phyloP scores from a whole-genome alignment of 2,797 vertebrate species.

The Uromys caudimaculatus region DNA sequence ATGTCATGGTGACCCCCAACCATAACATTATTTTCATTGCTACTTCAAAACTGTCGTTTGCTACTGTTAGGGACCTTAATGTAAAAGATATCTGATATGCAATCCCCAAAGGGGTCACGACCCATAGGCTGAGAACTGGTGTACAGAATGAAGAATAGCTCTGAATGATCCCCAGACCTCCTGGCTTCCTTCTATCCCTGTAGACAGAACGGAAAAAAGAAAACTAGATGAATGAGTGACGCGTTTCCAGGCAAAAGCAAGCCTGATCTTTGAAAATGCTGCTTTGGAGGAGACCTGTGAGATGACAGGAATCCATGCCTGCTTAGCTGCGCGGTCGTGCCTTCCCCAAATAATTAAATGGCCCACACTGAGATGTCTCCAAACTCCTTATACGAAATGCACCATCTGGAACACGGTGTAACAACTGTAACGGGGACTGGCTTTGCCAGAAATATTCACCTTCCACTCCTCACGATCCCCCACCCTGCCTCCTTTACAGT shows the following conservation, averaged over 20 bases:
- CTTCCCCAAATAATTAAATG: conserved; percentile 53
- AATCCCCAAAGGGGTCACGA: not conserved
- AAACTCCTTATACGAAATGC: not conserved
- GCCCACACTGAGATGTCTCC: conserved; percentile 31
- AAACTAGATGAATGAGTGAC: not conserved
- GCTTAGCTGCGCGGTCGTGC: not conserved
- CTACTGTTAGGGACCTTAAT: not conserved
- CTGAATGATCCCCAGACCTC: not conserved
- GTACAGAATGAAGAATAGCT: not conserved
- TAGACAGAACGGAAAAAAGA: not conserved
- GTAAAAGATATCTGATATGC: not conserved
- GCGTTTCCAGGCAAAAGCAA: conserved; percentile 56
- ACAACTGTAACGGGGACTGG: not conserved
- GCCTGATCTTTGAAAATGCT: conserved; percentile 33
- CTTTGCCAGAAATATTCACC: not conserved
- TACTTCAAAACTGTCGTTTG: not conserved
- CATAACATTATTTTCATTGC: not conserved
- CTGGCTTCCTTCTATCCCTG: not conserved
- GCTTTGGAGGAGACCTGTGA: conserved; percentile 25
- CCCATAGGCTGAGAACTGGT: not conserved
- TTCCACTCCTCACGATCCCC: not conserved
- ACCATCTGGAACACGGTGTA: not conserved
- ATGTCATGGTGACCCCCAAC: not conserved
- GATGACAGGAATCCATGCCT: not conserved
- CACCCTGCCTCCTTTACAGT: not conserved